These are phyloP conservation scores for Seira sanloemensis DNA, from an alignment of 2,888 invertebrate genomes.

Conservation along the genomic window DNA sequence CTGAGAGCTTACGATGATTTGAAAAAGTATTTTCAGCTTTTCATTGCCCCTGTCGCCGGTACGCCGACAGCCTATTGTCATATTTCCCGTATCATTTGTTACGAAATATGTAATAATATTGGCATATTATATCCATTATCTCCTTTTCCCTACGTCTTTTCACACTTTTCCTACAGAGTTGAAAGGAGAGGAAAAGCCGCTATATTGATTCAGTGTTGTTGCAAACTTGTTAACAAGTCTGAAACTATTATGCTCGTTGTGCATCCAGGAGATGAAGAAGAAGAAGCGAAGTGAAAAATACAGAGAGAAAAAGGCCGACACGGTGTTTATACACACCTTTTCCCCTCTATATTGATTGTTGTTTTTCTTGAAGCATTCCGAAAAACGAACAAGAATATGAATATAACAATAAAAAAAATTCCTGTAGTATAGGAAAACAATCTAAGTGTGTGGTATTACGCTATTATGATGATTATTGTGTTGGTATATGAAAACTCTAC, in stretches of 20 bases:
- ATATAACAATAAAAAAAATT: too few species aligned
- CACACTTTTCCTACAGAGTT: conserved; percentile 69
- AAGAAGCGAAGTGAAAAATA: conserved; percentile 26
- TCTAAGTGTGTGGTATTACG: conserved; percentile 6
- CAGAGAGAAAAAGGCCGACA: conserved; percentile 29
- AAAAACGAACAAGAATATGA: too few species aligned
- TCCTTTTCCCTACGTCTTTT: conserved; percentile 66
- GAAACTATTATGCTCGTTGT: conserved; percentile 47
- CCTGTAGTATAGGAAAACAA: too few species aligned
- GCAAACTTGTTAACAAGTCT: conserved; percentile 71
- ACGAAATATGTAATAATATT: not conserved
- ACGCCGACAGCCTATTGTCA: not conserved
- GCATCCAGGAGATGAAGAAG: not conserved
- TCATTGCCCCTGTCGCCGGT: conserved; percentile 11
- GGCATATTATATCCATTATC: not conserved
- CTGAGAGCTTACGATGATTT: too few species aligned
- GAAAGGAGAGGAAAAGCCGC: too few species aligned
- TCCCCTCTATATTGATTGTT: too few species aligned
- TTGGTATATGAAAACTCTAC: not conserved
- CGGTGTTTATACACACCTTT: not conserved
- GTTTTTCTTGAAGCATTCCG: too few species aligned
- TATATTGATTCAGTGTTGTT: conserved; percentile 26
- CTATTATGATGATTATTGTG: conserved; percentile 49
- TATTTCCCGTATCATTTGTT: not conserved
- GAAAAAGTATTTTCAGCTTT: too few species aligned